Base-by-base conservation (phyloP, 2,888 invertebrate genomes). In the Philereme vetulata region DNA sequence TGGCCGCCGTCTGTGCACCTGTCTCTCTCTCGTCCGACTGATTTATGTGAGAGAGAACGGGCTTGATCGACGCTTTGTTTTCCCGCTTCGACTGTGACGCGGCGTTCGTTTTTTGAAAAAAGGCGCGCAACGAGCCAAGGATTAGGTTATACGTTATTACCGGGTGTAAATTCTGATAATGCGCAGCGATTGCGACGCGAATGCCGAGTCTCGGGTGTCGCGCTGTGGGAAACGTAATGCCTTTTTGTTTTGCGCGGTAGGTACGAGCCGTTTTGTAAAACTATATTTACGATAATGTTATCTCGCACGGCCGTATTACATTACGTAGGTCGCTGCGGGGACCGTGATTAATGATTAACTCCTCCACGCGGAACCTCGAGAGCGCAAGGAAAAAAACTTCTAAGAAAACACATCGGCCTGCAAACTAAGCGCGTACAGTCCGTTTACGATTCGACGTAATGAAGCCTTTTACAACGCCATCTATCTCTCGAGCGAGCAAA, bases 31-130 rank as follows among this genome's bases (percentile, higher is more conserved):
- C 80, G 80, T 81, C 82, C 85, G 82, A 77, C 87, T 90, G 92
- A 92, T 91, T 91, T 90, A 91, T 91, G 91, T 90, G 91, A 83
- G 92, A 90, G 92, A 82, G 92, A 92, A 82, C 88, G 87, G 84
- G 86, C 85, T 89, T 92, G 91, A 92, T 90, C 87, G 90, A 92
- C 85, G 91, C 85, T 86, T 88, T 85, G 90, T 88, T 87, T 88
- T 84, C 84, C 84, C 80, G 78, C 87, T 86, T 86, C 84, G 82
- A 84, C 79, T 84, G 84, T 83, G 77, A 75, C 75, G 74, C 66
- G 70, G 71, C 64, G 72, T 77, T 82, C 76, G 70, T 80, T 84
- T 83, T 83, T 82, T 71, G 70, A 84, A 85, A 85, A 83, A 85
- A 82, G 68, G 70, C 78, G 79, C 80, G 79, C 81, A 81, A 65